Evolutionary conservation across 2,797 vertebrate genomes (phyloP), one percentile per base, ranked within the genome.

Genomic region (Silurus aristotelis): DNA sequence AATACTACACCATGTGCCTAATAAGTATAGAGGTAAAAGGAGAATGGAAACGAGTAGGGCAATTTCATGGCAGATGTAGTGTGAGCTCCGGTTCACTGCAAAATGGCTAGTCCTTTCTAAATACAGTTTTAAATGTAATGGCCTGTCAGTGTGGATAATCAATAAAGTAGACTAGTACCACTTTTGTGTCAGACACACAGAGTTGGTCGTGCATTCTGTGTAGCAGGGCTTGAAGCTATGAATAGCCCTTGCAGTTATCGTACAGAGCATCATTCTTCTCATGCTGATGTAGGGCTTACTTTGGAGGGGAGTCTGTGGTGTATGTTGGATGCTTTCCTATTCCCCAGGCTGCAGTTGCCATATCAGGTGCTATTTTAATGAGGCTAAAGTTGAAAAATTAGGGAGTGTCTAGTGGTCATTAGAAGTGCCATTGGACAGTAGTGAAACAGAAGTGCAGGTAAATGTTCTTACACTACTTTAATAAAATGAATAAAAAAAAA

Each of bases 291-390:
- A 88, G 93, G 91, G 90, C 91, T 93, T 93, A 95, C 92, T 93
- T 94, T 91, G 90, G 87, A 93, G 89, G 92, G 83, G 78, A 80
- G 87, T 55, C 70, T 22, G 89, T 90, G 88, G 89, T 88, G 89
- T 89, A 87, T 82, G 60, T 90, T 90, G 91, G 93, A 94, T 95
- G 94, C 95, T 95, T 95, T 94, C 93, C 90, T 94, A 93, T 93
- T 90, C 94, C 93, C 46, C 92, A 90, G 88, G 92, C 92, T 25
- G 92, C 91, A 94, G 92, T 91, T 92, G 92, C 92, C 84, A 71
- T 95, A 95, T 95, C 93, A 81, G 92, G 93, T 95, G 93, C 93
- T 94, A 90, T 94, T 95, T 95, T 94, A 95, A 95, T 95, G 91
- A 80, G 89, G 92, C 91, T 93, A 91, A 93, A 92, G 92, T 90